Evolutionary conservation across 2,888 invertebrate species (phyloP).

Genomic region (Acronicta aceris): DNA sequence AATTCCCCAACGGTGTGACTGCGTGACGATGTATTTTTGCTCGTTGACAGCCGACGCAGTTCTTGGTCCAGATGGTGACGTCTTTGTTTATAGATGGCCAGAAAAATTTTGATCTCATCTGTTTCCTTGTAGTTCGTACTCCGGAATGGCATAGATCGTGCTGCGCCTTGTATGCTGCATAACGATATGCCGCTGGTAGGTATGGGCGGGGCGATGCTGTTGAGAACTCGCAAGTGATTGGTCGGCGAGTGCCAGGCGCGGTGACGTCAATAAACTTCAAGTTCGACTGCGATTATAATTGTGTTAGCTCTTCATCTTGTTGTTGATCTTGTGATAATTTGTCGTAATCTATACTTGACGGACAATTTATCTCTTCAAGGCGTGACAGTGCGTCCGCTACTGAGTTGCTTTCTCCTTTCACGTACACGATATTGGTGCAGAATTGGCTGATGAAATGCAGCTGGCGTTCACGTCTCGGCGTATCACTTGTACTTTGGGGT

Average conservation of each 20-base stretch:
- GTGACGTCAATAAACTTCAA: constrained; percentile 1
- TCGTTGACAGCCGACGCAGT: constrained; percentile 7
- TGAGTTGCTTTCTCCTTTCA: constrained; percentile 31
- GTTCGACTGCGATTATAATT: neutral
- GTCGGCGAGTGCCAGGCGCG: neutral
- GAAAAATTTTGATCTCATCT: constrained; percentile 6
- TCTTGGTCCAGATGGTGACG: constrained; percentile 7
- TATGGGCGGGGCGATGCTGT: constrained; percentile 17
- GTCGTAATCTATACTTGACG: constrained; percentile 11
- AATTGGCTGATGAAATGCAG: constrained; percentile 49
- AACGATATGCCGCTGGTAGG: constrained; percentile 18
- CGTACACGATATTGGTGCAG: constrained; percentile 32
- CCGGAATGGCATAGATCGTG: constrained; percentile 22
- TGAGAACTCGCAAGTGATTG: constrained; percentile 26
- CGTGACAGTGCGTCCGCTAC: constrained; percentile 49
- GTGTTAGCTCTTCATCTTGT: neutral
- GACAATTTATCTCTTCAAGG: too few relatives aligned
- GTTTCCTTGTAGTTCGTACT: constrained; percentile 2
- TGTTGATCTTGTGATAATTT: neutral
- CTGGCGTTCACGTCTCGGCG: too few relatives aligned
- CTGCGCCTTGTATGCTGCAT: constrained; percentile 30
- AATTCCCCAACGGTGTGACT: neutral
- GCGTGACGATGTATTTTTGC: constrained; percentile 9
- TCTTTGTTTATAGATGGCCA: constrained; percentile 15
- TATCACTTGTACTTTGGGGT: constrained; percentile 22